These are phyloP conservation scores for Crossaster papposus DNA, from an alignment of 53 echinoderm and acorn worm species.

Conservation along the genomic window DNA sequence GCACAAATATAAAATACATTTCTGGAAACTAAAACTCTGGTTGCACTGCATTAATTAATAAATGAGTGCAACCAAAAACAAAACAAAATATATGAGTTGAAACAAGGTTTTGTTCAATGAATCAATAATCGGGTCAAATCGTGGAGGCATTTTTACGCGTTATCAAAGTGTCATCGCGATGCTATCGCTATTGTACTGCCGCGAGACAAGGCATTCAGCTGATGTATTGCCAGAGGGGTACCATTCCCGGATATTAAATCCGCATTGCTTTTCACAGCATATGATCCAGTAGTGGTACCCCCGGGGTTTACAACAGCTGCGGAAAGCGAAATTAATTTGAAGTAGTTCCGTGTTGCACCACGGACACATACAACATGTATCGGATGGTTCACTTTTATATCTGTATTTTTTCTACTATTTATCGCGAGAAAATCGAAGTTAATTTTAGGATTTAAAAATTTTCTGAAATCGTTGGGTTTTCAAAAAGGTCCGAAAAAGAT, in stretches of 20 bases:
- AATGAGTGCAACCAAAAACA: too few species aligned
- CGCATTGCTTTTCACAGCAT: background rate
- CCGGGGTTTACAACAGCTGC: background rate
- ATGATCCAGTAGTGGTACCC: background rate
- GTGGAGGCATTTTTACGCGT: background rate
- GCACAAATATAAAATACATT: too few species aligned
- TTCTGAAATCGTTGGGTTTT: too few species aligned
- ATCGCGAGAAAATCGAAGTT: too few species aligned
- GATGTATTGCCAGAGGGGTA: conserved; percentile 13
- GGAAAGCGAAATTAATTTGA: background rate
- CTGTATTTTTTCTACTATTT: too few species aligned
- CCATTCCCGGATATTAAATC: conserved; percentile 6
- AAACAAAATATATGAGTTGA: background rate
- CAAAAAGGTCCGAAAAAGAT: too few species aligned
- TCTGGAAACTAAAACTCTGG: too few species aligned
- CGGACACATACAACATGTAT: too few species aligned
- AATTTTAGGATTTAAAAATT: too few species aligned
- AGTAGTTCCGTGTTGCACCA: too few species aligned
- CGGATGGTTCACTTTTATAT: too few species aligned
- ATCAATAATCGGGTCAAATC: background rate
- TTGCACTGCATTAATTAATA: too few species aligned
- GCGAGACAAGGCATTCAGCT: conserved; percentile 1
- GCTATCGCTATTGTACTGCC: conserved; percentile 17
- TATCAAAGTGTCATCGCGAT: background rate
- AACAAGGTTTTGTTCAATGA: background rate